phyloP scores from a whole-genome alignment of 2,888 invertebrate genomes.

The Steromphala cineraria region DNA sequence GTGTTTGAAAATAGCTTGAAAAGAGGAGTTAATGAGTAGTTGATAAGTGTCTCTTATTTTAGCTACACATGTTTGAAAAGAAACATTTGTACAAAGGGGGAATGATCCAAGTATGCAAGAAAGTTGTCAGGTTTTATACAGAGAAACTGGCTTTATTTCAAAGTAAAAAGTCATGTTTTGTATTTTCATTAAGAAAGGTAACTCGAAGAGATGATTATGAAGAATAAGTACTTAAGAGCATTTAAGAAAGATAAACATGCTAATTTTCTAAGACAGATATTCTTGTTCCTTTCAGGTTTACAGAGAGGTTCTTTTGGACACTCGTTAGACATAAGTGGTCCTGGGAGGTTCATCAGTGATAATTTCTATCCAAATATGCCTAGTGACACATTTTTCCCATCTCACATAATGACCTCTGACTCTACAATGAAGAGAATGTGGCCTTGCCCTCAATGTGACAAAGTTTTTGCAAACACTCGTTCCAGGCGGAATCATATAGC shows the following conservation, averaged over 20 bases:
- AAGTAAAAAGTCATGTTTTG: background rate
- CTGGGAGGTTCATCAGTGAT: background rate
- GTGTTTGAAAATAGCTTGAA: too few species aligned
- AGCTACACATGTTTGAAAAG: too few species aligned
- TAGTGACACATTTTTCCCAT: background rate
- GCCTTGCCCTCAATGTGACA: background rate
- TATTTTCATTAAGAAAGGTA: too few species aligned
- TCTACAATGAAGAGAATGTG: background rate
- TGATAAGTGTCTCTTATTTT: too few species aligned
- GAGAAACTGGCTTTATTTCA: too few species aligned
- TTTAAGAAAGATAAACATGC: too few species aligned
- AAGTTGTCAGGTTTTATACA: too few species aligned
- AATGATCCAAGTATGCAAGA: too few species aligned
- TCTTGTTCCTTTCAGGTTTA: background rate
- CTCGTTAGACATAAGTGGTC: background rate
- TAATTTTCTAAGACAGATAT: background rate
- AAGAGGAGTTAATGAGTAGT: too few species aligned
- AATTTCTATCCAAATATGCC: background rate
- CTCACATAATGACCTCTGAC: background rate
- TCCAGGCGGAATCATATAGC: background rate
- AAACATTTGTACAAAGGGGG: too few species aligned
- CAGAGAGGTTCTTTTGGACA: background rate
- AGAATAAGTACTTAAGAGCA: background rate
- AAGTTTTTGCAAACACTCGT: background rate
- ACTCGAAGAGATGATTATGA: too few species aligned